These are phyloP conservation scores for Eumaeus atala DNA, from an alignment of 1,140 invertebrate species.

Conservation along the genomic window DNA sequence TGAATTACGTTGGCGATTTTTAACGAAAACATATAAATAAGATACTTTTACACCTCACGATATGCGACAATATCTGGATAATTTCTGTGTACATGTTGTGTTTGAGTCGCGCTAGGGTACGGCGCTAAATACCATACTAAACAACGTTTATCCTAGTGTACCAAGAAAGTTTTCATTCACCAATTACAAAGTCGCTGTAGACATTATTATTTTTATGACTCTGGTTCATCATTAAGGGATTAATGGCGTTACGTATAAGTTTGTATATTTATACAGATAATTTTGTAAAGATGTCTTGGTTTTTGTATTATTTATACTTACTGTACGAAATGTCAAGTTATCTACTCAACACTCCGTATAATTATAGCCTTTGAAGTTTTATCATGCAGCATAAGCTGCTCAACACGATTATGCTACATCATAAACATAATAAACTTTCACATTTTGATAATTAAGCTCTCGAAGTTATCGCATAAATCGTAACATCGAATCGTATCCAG, in stretches of 20 bases:
- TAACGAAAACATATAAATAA: constrained; percentile 39
- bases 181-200: neutral
- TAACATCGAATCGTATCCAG: constrained; percentile 28
- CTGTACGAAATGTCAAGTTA: neutral
- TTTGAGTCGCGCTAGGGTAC: no score
- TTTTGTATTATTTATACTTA: no score
- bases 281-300: no score
- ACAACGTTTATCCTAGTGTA: neutral
- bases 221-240: neutral
- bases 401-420: no score
- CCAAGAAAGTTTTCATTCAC: neutral
- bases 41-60: constrained; percentile 28
- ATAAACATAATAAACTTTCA: no score
- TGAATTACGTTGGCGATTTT: constrained; percentile 55
- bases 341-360: neutral
- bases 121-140: no score
- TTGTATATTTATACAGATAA: no score
- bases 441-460: no score
- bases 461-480: neutral
- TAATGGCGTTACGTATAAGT: neutral
- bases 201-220: neutral
- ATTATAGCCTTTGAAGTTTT: neutral
- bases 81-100: no score
- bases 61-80: neutral
- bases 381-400: no score